A percentile compares a stretch with the other conserved stretches of the same genome.
These are phyloP conservation scores for Solea senegalensis DNA, from an alignment of 2,113 vertebrate species.

Conservation along the genomic window DNA sequence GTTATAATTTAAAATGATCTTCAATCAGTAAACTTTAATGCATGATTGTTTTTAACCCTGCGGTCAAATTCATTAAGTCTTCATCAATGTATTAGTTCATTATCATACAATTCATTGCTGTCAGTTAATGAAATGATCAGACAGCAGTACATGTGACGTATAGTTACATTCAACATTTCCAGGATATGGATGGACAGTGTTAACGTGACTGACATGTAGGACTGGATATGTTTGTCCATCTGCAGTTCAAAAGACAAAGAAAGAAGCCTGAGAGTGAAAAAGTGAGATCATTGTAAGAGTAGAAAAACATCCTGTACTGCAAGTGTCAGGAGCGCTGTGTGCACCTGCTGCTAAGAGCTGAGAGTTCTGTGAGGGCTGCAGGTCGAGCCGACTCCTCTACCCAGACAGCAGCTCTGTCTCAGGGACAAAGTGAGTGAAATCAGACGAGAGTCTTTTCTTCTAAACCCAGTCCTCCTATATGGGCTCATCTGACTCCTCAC, in stretches of 20 bases:
- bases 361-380: conserved; percentile 38
- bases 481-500: conserved; percentile 76
- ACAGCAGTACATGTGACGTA: conserved; percentile 18
- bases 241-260: conserved; percentile 62
- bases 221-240: conserved; percentile 27
- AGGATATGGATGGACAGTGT: conserved; percentile 28
- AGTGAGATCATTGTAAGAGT: conserved; percentile 55
- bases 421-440: conserved; percentile 25
- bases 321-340: conserved; percentile 53
- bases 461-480: conserved; percentile 58
- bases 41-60: conserved; percentile 42
- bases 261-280: conserved; percentile 72
- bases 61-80: conserved; percentile 52
- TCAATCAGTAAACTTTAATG: conserved; percentile 66
- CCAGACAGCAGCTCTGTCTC: conserved; percentile 50
- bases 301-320: conserved; percentile 65
- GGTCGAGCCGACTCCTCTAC: conserved; percentile 25
- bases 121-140: conserved; percentile 38
- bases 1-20: conserved; percentile 46
- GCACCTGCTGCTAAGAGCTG: conserved; percentile 42
- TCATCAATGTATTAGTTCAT: conserved; percentile 46
- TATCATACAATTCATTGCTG: conserved; percentile 57
- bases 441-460: conserved; percentile 41
- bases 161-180: conserved; percentile 24
- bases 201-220: conserved; percentile 29